Percentiles rank a stretch among this genome's conserved stretches.
Evolutionary conservation across 2,113 vertebrate species (phyloP).

Genomic region (Garra rufa): DNA sequence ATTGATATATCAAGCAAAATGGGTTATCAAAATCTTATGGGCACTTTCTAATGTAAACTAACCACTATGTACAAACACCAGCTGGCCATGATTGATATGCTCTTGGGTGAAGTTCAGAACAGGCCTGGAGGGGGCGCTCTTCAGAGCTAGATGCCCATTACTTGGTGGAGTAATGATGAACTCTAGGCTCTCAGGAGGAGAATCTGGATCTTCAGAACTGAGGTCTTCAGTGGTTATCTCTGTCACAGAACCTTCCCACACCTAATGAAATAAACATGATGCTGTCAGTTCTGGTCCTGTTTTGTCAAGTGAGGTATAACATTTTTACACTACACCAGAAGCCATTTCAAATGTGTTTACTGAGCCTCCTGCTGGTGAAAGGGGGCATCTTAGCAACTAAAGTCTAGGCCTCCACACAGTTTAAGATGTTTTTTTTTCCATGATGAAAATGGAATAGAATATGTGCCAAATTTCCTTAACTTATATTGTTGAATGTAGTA

Average conservation of each 20-base stretch:
- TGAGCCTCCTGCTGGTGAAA: conserved; percentile 51
- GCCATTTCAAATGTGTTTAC: not conserved
- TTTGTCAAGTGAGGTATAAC: conserved; percentile 7
- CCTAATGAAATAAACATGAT: conserved; percentile 64
- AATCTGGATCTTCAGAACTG: conserved; percentile 82
- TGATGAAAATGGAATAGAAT: not conserved
- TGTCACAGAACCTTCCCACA: conserved; percentile 84
- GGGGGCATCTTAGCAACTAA: conserved; percentile 3
- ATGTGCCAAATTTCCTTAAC: not conserved
- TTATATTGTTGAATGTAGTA: not conserved
- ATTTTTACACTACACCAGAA: not conserved
- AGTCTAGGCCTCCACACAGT: not conserved
- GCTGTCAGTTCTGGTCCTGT: not conserved
- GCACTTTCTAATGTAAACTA: conserved; percentile 51
- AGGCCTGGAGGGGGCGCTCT: conserved; percentile 74
- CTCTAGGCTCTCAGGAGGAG: conserved; percentile 74
- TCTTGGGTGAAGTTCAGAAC: conserved; percentile 88
- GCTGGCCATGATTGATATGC: conserved; percentile 76
- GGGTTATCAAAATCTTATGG: not conserved
- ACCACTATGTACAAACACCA: conserved; percentile 87
- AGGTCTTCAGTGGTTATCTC: conserved; percentile 82
- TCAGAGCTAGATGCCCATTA: conserved; percentile 86
- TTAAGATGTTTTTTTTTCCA: not conserved
- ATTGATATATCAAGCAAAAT: not conserved
- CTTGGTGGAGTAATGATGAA: conserved; percentile 84